These are phyloP conservation scores for Rhinopomastus cyanomelas DNA, from an alignment of 2,113 vertebrate species.

Conservation along the genomic window DNA sequence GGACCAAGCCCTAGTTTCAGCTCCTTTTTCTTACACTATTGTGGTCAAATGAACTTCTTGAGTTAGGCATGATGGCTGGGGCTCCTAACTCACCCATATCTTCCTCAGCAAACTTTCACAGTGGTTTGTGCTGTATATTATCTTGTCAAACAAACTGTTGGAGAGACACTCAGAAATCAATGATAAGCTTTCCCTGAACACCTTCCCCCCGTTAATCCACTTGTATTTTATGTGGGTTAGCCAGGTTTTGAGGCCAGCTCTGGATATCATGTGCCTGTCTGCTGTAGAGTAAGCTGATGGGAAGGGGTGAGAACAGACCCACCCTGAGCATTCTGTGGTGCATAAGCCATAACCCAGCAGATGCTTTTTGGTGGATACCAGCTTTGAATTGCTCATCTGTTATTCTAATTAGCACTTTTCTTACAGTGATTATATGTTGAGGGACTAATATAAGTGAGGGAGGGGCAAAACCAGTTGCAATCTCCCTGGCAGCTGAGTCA, in stretches of 20 bases:
- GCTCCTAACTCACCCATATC: neutral
- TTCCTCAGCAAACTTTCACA: neutral
- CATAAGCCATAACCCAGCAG: neutral
- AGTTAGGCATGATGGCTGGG: neutral
- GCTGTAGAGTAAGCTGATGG: neutral
- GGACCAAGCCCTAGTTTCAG: neutral
- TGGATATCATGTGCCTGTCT: fast-evolving
- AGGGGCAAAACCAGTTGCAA: neutral
- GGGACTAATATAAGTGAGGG: neutral
- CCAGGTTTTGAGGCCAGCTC: neutral
- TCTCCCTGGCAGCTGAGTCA: neutral
- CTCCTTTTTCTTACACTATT: neutral
- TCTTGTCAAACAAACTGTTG: neutral
- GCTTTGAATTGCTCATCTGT: neutral
- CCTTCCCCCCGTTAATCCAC: neutral
- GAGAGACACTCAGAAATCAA: neutral
- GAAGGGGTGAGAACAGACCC: neutral
- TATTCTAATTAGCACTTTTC: neutral
- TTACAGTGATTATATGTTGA: neutral
- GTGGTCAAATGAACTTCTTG: neutral
- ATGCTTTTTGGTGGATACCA: neutral
- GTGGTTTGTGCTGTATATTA: neutral
- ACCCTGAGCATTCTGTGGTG: neutral
- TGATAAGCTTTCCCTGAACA: neutral
- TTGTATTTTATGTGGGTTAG: neutral